Evolutionary conservation across 1,140 invertebrate genomes (phyloP).

Genomic region (Drosophila baimaii): DNA sequence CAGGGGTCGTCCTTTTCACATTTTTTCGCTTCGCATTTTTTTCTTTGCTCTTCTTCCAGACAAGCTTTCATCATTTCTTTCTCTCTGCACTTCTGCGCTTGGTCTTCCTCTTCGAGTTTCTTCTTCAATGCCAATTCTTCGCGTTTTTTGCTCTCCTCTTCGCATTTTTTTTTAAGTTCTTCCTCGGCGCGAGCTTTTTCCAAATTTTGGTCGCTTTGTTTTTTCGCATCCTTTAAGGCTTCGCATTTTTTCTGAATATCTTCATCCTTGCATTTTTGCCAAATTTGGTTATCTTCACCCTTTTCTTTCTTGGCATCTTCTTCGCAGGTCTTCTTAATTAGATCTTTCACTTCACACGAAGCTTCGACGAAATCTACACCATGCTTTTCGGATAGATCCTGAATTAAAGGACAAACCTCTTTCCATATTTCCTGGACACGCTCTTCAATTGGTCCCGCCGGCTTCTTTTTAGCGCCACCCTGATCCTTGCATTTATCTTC

Average conservation of each 20-base stretch:
- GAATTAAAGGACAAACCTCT: background rate
- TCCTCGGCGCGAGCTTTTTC: background rate
- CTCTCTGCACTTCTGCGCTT: background rate
- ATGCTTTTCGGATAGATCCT: slow-evolving; percentile 4
- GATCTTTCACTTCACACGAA: background rate
- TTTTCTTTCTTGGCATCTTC: background rate
- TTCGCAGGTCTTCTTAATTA: background rate
- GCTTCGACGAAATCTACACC: slow-evolving; percentile 9
- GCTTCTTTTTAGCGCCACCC: background rate
- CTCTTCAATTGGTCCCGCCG: background rate
- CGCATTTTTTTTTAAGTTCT: too few relatives aligned
- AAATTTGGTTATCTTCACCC: background rate
- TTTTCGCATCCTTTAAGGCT: background rate
- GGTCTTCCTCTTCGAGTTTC: background rate
- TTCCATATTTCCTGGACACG: slow-evolving; percentile 15
- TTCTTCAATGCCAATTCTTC: background rate
- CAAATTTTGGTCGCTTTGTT: background rate
- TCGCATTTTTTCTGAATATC: background rate
- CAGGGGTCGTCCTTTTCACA: background rate
- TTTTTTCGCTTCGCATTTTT: background rate
- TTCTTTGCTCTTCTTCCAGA: background rate
- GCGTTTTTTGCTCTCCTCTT: background rate
- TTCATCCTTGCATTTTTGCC: background rate
- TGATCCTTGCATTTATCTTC: background rate
- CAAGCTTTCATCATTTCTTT: background rate